These are phyloP conservation scores for Cylas formicarius DNA, from an alignment of 1,140 invertebrate genomes.

Conservation along the genomic window DNA sequence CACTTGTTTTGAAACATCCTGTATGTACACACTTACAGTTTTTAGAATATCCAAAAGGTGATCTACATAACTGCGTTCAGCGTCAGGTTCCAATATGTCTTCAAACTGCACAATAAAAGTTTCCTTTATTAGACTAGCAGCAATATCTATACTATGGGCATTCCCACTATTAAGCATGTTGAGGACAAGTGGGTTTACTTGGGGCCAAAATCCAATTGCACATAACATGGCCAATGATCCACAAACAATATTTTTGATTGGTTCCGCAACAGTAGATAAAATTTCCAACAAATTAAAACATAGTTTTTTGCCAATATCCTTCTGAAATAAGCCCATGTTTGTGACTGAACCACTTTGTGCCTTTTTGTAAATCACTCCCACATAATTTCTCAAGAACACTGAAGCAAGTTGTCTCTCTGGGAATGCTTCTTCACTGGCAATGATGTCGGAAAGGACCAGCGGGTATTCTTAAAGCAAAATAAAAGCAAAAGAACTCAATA, in stretches of 20 bases:
- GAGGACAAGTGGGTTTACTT: constrained; percentile 1
- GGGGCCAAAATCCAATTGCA: constrained; percentile 13
- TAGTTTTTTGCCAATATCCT: constrained; percentile 6
- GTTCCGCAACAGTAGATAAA: background rate
- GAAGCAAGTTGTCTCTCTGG: constrained; percentile 12
- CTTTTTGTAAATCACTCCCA: constrained; percentile 9
- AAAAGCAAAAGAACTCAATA: background rate
- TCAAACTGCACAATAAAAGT: no score
- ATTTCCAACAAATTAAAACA: constrained; percentile 1
- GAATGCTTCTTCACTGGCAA: constrained; percentile 7
- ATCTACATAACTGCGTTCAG: no score
- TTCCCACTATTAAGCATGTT: constrained; percentile 14
- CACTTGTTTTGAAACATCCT: no score
- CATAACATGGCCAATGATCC: constrained; percentile 2
- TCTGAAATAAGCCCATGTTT: constrained; percentile 7
- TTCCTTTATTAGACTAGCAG: background rate
- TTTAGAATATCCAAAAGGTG: no score
- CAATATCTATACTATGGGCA: constrained; percentile 3
- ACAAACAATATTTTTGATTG: constrained; percentile 7
- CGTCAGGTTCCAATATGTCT: no score
- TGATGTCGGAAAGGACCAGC: constrained; percentile 9
- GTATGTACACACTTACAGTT: no score
- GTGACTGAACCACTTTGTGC: background rate
- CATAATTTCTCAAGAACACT: constrained; percentile 18
- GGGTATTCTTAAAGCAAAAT: constrained; percentile 19